These are phyloP conservation scores for Heliconius sara DNA, from an alignment of 2,888 invertebrate species.

Conservation along the genomic window DNA sequence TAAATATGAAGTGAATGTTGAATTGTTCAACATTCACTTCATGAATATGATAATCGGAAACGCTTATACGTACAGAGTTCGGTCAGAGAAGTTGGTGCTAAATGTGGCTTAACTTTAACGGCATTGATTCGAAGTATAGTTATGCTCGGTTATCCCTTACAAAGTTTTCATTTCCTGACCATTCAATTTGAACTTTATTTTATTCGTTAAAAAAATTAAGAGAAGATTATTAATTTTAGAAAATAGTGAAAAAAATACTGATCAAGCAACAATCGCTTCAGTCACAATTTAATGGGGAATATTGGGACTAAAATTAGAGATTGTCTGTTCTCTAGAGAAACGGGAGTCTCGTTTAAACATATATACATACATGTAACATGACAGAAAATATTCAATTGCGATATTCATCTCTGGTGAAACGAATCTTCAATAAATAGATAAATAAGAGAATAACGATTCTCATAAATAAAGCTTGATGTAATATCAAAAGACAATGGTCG, in stretches of 20 bases:
- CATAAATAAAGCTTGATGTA: not conserved
- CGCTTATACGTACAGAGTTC: slow-evolving; percentile 22
- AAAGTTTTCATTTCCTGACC: slow-evolving; percentile 15
- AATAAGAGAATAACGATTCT: not conserved
- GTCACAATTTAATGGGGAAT: too few species aligned
- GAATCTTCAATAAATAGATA: not conserved
- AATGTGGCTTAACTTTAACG: slow-evolving; percentile 23
- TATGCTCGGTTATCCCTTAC: slow-evolving; percentile 16
- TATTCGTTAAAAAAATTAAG: not conserved
- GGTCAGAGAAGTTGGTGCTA: slow-evolving; percentile 24
- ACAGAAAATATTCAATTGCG: too few species aligned
- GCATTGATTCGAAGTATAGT: slow-evolving; percentile 15
- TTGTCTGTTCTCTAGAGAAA: too few species aligned
- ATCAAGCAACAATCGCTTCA: too few species aligned
- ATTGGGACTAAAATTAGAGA: too few species aligned
- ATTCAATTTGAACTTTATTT: slow-evolving; percentile 5
- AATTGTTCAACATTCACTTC: slow-evolving; percentile 2
- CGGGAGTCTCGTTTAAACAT: too few species aligned
- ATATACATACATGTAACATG: too few species aligned
- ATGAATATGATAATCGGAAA: slow-evolving; percentile 28
- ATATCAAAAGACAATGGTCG: not conserved
- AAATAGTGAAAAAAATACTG: too few species aligned
- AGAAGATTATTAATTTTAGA: too few species aligned
- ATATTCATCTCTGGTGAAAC: too few species aligned
- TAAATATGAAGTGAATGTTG: not conserved